Evolutionary conservation across 2,797 vertebrate species (phyloP).

Genomic region (Channallabes apus): DNA sequence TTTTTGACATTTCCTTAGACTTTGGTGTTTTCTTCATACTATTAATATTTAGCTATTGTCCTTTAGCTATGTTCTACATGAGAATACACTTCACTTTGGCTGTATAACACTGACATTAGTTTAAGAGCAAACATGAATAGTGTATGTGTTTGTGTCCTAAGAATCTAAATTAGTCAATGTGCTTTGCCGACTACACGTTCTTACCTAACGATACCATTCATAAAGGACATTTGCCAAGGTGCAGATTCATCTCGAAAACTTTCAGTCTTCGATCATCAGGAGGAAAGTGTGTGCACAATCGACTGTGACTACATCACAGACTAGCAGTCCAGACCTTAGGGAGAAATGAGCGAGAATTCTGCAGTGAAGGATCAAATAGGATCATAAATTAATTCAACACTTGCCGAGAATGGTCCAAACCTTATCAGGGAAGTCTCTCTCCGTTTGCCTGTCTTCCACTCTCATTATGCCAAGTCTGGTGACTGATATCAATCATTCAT

Average conservation of each 20-base stretch:
- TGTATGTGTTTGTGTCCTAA: conserved; percentile 1
- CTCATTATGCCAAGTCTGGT: conserved; percentile 38
- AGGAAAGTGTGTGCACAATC: conserved; percentile 43
- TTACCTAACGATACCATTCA: conserved; percentile 28
- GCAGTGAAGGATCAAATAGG: conserved; percentile 45
- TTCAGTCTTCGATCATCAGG: conserved; percentile 39
- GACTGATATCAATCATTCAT: conserved; percentile 55
- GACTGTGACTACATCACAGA: conserved; percentile 24
- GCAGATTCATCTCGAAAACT: conserved; percentile 45
- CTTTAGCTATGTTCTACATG: no score
- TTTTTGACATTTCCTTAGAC: no score
- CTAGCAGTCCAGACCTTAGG: conserved; percentile 20
- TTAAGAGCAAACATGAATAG: background rate
- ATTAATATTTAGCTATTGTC: no score
- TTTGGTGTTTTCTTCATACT: no score
- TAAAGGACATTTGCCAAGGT: conserved; percentile 44
- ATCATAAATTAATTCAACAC: conserved; percentile 56
- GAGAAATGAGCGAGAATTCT: conserved; percentile 28
- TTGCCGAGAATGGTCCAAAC: conserved; percentile 50
- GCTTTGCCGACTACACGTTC: conserved; percentile 35
- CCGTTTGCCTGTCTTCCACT: conserved; percentile 39
- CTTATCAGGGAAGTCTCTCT: conserved; percentile 48
- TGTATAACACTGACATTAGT: no score
- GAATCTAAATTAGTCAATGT: conserved; percentile 37
- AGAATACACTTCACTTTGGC: no score